phyloP scores from a whole-genome alignment of 2,113 vertebrate species.

The Pimephales promelas region DNA sequence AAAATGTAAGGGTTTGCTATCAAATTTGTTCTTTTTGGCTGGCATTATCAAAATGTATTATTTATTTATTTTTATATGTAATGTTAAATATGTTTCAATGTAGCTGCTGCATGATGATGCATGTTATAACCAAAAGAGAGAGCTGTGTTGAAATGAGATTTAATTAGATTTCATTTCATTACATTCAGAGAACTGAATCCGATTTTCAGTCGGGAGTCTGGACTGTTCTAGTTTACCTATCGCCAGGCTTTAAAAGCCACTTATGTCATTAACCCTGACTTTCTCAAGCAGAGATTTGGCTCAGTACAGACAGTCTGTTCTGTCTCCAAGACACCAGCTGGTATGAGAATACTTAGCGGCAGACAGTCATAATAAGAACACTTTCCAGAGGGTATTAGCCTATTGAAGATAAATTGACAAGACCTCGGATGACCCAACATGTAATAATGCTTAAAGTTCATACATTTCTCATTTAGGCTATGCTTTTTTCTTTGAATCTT shows the following conservation, averaged over 20 bases:
- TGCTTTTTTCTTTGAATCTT: background rate
- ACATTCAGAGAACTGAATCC: background rate
- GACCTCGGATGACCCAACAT: background rate
- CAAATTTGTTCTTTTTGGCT: background rate
- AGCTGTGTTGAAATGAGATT: background rate
- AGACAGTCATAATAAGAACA: background rate
- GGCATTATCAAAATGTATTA: background rate
- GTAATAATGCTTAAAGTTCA: background rate
- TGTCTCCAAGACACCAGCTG: slow-evolving; percentile 35
- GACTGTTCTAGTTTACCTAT: slow-evolving; percentile 17
- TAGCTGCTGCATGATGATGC: background rate
- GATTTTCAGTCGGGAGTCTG: background rate
- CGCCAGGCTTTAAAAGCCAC: slow-evolving; percentile 19
- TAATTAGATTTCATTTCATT: background rate
- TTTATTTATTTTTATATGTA: background rate
- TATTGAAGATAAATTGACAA: slow-evolving; percentile 6
- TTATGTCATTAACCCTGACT: slow-evolving; percentile 46
- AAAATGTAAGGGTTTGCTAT: background rate
- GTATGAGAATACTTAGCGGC: background rate
- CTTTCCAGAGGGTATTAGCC: slow-evolving; percentile 8
- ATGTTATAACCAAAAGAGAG: background rate
- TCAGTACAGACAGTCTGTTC: slow-evolving; percentile 31
- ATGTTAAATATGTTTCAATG: background rate
- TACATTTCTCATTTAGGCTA: background rate
- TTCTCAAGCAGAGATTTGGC: slow-evolving; percentile 3